Evolutionary conservation across 2,113 vertebrate genomes (phyloP).

Genomic region (Orycteropus afer): DNA sequence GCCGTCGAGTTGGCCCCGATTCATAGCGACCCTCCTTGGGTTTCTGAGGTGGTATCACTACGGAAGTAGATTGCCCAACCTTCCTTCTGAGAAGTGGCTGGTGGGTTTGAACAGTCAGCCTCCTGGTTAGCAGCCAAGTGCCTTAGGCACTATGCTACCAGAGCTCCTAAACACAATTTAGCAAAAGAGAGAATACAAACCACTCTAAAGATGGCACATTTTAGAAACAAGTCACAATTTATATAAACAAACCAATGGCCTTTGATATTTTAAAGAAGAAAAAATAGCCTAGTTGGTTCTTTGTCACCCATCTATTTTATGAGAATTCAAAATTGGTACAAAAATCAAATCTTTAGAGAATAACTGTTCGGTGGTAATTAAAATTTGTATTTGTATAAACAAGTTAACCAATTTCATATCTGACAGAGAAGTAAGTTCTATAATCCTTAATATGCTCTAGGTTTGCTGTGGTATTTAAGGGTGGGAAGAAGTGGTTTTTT

Average conservation of each 20-base stretch:
- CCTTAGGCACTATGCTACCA: too few relatives aligned
- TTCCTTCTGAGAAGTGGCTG: too few relatives aligned
- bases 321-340: slow-evolving; percentile 6
- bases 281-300: background rate
- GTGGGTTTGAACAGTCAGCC: too few relatives aligned
- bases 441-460: background rate
- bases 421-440: background rate
- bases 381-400: background rate
- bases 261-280: slow-evolving; percentile 49
- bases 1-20: too few relatives aligned
- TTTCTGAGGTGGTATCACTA: too few relatives aligned
- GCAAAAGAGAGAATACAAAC: slow-evolving; percentile 46
- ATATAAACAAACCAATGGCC: background rate
- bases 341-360: background rate
- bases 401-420: slow-evolving; percentile 18
- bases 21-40: too few relatives aligned
- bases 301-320: slow-evolving; percentile 34
- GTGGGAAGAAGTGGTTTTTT: background rate
- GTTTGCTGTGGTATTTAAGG: background rate
- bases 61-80: too few relatives aligned
- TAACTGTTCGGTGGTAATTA: background rate
- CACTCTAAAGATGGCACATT: background rate
- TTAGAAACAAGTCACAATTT: slow-evolving; percentile 30
- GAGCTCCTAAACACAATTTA: slow-evolving; percentile 39
- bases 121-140: too few relatives aligned